Conservation (phyloP, 30 jellyfish, hydroid and myxozoan genomes). For the Nemopilema nomurai region DNA sequence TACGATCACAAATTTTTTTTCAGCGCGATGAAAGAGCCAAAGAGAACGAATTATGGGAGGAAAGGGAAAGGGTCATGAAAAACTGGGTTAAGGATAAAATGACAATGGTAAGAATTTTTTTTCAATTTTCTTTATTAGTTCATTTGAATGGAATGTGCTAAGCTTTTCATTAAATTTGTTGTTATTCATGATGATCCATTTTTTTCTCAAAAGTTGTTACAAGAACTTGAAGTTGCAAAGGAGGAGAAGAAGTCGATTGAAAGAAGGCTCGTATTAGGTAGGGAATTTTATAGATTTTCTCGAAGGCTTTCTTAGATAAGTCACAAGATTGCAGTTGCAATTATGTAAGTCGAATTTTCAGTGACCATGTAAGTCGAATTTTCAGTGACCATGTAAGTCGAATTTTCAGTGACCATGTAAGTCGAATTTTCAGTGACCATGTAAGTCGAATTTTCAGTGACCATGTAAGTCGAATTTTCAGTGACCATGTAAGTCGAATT, state of each 20-base stretch:
- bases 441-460: too few species aligned
- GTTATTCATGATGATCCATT: neutral
- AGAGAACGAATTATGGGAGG: slow-evolving; percentile 78
- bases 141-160: neutral
- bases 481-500: too few species aligned
- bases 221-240: slow-evolving; percentile 50
- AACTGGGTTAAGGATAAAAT: slow-evolving; percentile 85
- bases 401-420: too few species aligned
- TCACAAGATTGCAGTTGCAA: too few species aligned
- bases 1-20: neutral
- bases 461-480: too few species aligned
- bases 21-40: slow-evolving; percentile 86
- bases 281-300: too few species aligned
- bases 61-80: slow-evolving; percentile 73
- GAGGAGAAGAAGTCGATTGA: slow-evolving; percentile 58
- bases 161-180: neutral
- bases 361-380: too few species aligned
- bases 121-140: neutral
- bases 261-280: slow-evolving; percentile 17
- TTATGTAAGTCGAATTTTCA: too few species aligned
- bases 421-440: too few species aligned
- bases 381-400: too few species aligned
- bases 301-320: too few species aligned
- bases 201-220: slow-evolving; percentile 26
- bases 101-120: slow-evolving; percentile 50